These are phyloP conservation scores for Arothron firmamentum DNA, from an alignment of 2,113 vertebrate species.

Conservation along the genomic window DNA sequence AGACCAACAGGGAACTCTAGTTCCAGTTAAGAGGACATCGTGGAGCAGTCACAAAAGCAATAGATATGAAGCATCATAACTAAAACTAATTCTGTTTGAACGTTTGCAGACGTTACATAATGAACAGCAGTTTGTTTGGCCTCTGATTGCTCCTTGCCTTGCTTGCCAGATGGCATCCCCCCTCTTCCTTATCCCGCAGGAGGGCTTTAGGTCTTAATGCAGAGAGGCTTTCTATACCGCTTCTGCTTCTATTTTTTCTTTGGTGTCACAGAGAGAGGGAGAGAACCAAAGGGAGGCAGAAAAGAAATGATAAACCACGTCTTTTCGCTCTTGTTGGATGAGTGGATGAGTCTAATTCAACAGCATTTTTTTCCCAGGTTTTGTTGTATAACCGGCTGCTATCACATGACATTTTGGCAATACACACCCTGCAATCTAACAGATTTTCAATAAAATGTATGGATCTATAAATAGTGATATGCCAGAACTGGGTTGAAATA, in stretches of 20 bases:
- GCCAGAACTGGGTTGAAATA: slow-evolving; percentile 7
- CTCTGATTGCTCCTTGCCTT: slow-evolving; percentile 50
- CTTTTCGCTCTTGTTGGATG: slow-evolving; percentile 21
- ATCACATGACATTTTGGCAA: slow-evolving; percentile 50
- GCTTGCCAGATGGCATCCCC: slow-evolving; percentile 11
- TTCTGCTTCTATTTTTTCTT: slow-evolving; percentile 53
- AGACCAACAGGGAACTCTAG: neutral
- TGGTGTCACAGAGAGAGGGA: slow-evolving; percentile 61
- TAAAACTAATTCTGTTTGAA: neutral
- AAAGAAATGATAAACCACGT: slow-evolving; percentile 18
- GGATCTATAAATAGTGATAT: slow-evolving; percentile 34
- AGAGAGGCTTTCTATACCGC: slow-evolving; percentile 18
- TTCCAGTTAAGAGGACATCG: slow-evolving; percentile 10
- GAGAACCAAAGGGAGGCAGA: slow-evolving; percentile 8
- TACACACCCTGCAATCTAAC: slow-evolving; percentile 50
- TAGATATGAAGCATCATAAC: neutral
- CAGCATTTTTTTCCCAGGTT: slow-evolving; percentile 2
- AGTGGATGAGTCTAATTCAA: slow-evolving; percentile 32
- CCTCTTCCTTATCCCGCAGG: slow-evolving; percentile 36
- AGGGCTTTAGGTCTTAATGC: slow-evolving; percentile 14
- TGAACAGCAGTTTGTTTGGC: neutral
- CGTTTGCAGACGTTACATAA: slow-evolving; percentile 6
- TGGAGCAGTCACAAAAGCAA: neutral
- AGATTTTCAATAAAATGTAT: slow-evolving; percentile 33
- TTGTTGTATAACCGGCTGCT: slow-evolving; percentile 53